Evolutionary conservation across 1,140 invertebrate species (phyloP), one percentile per base, ranked within the genome.

Genomic region (Pseudoatta argentina): DNA sequence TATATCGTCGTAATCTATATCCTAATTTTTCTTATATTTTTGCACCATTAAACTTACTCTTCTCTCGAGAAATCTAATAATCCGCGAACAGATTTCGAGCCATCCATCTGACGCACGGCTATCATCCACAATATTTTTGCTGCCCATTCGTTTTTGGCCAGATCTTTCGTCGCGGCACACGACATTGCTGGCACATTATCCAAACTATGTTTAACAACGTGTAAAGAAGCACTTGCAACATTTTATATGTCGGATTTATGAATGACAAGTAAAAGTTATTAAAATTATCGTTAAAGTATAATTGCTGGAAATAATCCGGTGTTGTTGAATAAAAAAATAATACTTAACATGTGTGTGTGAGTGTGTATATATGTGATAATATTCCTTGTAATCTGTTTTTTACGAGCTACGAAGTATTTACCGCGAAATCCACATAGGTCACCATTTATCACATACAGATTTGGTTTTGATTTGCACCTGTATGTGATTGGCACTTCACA

Each of bases 31-130:
- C 14, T 44, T 12, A 27, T 18, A 30, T 63, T 64, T 59, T 69
- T 69, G 66, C 66, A 48, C 12, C 39, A 30, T 72, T 48, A 57
- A 83, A 86, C 86, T n/a, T 87, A 92, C 91, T 91, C 88, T 7
- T 83, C 81, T 6, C 69, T 57, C 1, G 89, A 71, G 24, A 92
- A 61, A 21, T 83, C 51, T 5, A 10, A 34, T 5, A 91, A 81
- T 75, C 48, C 64, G 27, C 18, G 1, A 34, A n/a, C 7, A 4
- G 73, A 27, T 39, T 89, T 86, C 27, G 30, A 61, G 14, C 86
- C 87, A 30, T 91, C 61, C 78, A 92, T 92, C 39, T 92, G 87
- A 16, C 51, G 59, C 27, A 78, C 85, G 10, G 91, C 89, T 4
- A 92, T 55, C 71, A 89, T 79, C 72, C 83, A 59, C 44, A 92